These are phyloP conservation scores for Nansenia antarctica DNA, from an alignment of 2,113 vertebrate genomes.

Conservation along the genomic window DNA sequence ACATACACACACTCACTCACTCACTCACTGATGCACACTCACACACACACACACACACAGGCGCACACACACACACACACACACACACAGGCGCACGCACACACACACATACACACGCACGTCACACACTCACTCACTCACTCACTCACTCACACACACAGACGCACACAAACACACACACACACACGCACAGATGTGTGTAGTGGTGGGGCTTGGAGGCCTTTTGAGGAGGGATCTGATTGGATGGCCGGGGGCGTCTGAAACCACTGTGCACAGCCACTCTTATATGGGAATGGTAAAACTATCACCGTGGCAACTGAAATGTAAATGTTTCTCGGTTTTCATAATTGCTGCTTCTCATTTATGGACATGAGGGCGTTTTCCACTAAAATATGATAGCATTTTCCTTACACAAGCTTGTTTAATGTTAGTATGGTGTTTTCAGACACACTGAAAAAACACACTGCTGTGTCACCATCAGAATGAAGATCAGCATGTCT, in stretches of 20 bases:
- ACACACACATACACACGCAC: too few relatives aligned
- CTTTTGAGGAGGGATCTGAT: neutral
- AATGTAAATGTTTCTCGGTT: neutral
- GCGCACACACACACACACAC: too few relatives aligned
- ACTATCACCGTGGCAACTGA: neutral
- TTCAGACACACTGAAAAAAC: neutral
- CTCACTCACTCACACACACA: too few relatives aligned
- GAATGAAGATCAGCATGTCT: too few relatives aligned
- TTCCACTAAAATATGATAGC: neutral
- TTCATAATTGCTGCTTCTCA: neutral
- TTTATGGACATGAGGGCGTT: neutral
- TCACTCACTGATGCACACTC: too few relatives aligned
- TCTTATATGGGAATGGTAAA: neutral
- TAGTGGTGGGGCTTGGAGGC: neutral
- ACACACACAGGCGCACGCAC: too few relatives aligned
- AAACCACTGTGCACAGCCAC: neutral
- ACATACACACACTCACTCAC: too few relatives aligned
- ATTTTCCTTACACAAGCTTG: neutral
- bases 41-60: too few relatives aligned
- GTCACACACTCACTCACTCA: too few relatives aligned
- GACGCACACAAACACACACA: too few relatives aligned
- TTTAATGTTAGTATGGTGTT: constrained; percentile 24
- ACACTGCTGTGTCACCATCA: neutral
- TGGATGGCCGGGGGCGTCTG: neutral
- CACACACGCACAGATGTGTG: constrained; percentile 4